Conservation (phyloP, 2,113 vertebrate species). For the Lynx canadensis region DNA sequence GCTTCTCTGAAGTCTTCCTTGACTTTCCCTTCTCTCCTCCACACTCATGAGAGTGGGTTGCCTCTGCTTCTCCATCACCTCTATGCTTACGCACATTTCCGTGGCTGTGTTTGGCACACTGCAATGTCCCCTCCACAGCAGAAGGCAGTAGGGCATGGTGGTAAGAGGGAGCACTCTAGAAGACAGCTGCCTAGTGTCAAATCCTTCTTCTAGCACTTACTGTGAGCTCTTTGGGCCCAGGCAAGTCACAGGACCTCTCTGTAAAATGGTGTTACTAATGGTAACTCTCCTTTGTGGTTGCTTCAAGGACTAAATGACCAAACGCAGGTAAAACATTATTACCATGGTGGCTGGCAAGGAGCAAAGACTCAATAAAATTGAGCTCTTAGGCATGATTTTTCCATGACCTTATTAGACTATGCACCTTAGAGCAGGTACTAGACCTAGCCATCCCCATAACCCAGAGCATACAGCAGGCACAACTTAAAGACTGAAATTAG, state of each 20-base stretch:
- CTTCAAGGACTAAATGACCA: neutral
- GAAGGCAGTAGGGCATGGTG: neutral
- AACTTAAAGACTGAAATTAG: neutral
- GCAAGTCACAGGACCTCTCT: neutral
- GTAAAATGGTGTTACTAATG: neutral
- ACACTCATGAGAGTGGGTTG: neutral
- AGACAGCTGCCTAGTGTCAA: neutral
- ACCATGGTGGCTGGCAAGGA: neutral
- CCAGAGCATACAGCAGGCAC: neutral
- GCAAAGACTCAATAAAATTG: neutral
- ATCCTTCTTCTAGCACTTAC: neutral
- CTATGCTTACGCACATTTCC: rapidly evolving
- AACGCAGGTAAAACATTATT: neutral
- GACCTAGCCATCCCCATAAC: neutral
- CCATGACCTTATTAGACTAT: neutral
- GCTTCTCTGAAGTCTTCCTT: neutral
- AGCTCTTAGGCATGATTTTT: neutral
- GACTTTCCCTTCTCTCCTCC: neutral
- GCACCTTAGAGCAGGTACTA: neutral
- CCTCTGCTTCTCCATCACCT: neutral
- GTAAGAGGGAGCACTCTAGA: neutral
- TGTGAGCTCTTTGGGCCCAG: neutral
- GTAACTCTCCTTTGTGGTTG: neutral
- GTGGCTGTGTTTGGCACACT: rapidly evolving
- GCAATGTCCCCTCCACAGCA: neutral